Conservation (phyloP, 2,888 invertebrate species). For the Campaea margaritaria region DNA sequence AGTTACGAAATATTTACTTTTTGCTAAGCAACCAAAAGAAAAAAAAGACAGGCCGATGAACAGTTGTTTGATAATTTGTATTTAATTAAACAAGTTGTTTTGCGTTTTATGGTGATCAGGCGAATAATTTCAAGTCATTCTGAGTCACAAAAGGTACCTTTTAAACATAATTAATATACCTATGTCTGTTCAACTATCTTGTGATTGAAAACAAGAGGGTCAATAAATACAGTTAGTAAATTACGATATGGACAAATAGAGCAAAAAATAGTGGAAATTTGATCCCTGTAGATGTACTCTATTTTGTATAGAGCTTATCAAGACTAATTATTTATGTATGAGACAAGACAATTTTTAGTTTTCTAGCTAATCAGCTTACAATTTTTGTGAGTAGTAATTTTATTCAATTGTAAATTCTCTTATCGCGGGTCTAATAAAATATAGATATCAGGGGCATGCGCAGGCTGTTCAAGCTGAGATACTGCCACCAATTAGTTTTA, state of each 20-base stretch:
- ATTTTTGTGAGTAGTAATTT: background rate
- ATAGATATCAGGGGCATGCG: background rate
- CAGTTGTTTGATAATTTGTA: slow-evolving; percentile 45
- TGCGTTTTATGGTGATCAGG: slow-evolving; percentile 6
- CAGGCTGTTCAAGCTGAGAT: slow-evolving; percentile 28
- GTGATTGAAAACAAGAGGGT: too few relatives aligned
- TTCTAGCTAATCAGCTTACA: background rate
- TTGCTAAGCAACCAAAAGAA: slow-evolving; percentile 48
- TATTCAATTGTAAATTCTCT: slow-evolving; percentile 1
- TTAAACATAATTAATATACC: too few relatives aligned
- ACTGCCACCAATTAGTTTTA: slow-evolving; percentile 71
- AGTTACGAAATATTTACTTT: slow-evolving; percentile 65
- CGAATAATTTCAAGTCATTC: too few relatives aligned
- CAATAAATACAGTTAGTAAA: too few relatives aligned
- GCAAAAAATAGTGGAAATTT: too few relatives aligned
- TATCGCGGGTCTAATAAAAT: slow-evolving; percentile 4
- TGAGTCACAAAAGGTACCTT: too few relatives aligned
- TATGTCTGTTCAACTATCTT: too few relatives aligned
- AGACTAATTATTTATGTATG: too few relatives aligned
- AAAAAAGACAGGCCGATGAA: slow-evolving; percentile 52
- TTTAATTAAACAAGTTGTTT: slow-evolving; percentile 36
- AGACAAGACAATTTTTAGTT: too few relatives aligned
- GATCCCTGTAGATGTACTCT: too few relatives aligned
- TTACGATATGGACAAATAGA: too few relatives aligned
- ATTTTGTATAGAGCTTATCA: too few relatives aligned